These are phyloP conservation scores for Luehdorfia chinensis DNA, from an alignment of 1,140 invertebrate species.

Conservation along the genomic window DNA sequence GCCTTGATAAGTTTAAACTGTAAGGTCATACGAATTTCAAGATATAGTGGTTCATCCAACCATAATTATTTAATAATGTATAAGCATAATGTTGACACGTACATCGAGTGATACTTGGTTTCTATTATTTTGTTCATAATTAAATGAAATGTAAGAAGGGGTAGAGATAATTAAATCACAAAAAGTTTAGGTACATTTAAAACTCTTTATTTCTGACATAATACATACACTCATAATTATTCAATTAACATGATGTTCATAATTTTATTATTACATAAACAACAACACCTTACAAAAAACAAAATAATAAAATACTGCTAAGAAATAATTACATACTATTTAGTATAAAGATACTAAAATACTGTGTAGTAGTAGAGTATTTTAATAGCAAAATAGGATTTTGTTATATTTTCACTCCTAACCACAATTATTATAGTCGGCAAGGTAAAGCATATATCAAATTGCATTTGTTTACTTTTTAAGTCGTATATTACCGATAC, in stretches of 20 bases:
- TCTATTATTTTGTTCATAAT: slow-evolving; percentile 3
- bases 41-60: slow-evolving; percentile 28
- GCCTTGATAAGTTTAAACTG: slow-evolving; percentile 15
- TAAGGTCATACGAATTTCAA: slow-evolving; percentile 19
- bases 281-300: too few relatives aligned
- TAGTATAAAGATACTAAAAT: too few relatives aligned
- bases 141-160: slow-evolving; percentile 7
- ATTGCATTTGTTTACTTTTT: too few relatives aligned
- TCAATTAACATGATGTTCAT: not conserved
- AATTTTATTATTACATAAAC: not conserved
- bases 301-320: too few relatives aligned
- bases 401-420: too few relatives aligned
- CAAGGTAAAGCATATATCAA: too few relatives aligned
- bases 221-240: not conserved
- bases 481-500: too few relatives aligned
- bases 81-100: slow-evolving; percentile 24
- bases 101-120: slow-evolving; percentile 7
- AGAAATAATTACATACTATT: too few relatives aligned
- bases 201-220: slow-evolving; percentile 10
- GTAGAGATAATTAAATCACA: slow-evolving; percentile 10
- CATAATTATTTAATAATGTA: slow-evolving; percentile 49
- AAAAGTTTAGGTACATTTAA: not conserved
- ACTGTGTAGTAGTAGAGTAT: too few relatives aligned
- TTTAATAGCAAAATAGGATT: too few relatives aligned
- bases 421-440: too few relatives aligned